phyloP scores from a whole-genome alignment of 2,888 invertebrate genomes.

The Ormyrus labotus region DNA sequence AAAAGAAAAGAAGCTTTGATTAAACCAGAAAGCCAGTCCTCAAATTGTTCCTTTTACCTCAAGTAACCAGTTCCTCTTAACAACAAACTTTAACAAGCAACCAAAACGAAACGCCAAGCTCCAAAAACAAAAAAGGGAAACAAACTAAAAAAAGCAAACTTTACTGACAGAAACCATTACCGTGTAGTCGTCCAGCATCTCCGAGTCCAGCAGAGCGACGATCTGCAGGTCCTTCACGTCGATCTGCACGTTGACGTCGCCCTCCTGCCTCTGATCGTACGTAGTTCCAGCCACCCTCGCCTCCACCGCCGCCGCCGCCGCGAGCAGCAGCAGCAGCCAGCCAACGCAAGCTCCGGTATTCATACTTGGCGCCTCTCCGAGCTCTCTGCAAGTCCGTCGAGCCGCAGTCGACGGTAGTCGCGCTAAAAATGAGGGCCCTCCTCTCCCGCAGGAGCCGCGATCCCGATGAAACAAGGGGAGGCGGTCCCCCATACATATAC shows the following conservation, averaged over 20 bases:
- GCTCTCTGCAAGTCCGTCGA: too few relatives aligned
- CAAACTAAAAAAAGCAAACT: too few relatives aligned
- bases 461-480: conserved; percentile 26
- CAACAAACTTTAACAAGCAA: too few relatives aligned
- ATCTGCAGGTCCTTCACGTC: conserved; percentile 87
- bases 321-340: neutral
- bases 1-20: too few relatives aligned
- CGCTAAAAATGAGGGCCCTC: conserved; percentile 46
- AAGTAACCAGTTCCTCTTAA: too few relatives aligned
- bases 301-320: neutral
- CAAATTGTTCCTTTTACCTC: too few relatives aligned
- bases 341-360: neutral
- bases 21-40: too few relatives aligned
- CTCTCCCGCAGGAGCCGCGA: neutral
- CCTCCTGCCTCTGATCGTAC: conserved; percentile 87
- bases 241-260: conserved; percentile 87
- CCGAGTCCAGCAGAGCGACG: conserved; percentile 82
- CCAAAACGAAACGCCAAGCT: too few relatives aligned
- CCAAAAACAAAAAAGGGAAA: too few relatives aligned
- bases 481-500: too few relatives aligned
- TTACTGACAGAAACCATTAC: conserved; percentile 68
- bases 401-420: conserved; percentile 31
- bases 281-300: conserved; percentile 58
- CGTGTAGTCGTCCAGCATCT: conserved; percentile 80
- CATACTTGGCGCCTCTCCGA: neutral